Evolutionary conservation across 2,113 vertebrate species (phyloP).

Genomic region (Heptranchias perlo): DNA sequence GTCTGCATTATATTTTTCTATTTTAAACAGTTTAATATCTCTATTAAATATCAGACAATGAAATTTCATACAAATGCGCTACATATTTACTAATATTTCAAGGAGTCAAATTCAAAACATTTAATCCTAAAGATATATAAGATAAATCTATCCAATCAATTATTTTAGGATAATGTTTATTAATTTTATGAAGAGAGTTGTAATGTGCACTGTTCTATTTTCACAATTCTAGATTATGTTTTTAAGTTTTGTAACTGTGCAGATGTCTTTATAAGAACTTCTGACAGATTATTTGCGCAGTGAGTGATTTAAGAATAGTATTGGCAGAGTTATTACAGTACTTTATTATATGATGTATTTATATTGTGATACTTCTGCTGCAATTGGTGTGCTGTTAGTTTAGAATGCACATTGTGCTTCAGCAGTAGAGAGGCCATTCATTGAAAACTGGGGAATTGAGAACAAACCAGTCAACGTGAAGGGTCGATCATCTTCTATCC

Average conservation of each 20-base stretch:
- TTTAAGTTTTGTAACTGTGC: neutral
- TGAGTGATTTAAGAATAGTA: neutral
- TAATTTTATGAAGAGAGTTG: neutral
- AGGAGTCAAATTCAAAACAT: neutral
- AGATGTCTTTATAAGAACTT: neutral
- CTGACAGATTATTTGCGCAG: neutral
- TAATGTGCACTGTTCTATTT: neutral
- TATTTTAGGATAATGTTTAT: neutral
- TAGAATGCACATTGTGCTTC: neutral
- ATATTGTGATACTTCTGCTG: neutral
- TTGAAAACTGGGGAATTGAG: neutral
- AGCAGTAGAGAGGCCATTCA: neutral
- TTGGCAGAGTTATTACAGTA: neutral
- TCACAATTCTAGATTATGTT: neutral
- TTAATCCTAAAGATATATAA: neutral
- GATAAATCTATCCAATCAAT: neutral
- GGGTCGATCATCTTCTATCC: neutral
- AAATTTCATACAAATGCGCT: neutral
- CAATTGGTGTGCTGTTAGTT: neutral
- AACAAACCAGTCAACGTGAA: neutral
- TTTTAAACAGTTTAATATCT: neutral
- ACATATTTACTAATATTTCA: neutral
- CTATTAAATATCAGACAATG: neutral
- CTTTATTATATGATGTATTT: neutral
- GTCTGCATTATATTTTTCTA: neutral